phyloP scores from a whole-genome alignment of 2,113 vertebrate genomes.

The Orthonyx spaldingii region DNA sequence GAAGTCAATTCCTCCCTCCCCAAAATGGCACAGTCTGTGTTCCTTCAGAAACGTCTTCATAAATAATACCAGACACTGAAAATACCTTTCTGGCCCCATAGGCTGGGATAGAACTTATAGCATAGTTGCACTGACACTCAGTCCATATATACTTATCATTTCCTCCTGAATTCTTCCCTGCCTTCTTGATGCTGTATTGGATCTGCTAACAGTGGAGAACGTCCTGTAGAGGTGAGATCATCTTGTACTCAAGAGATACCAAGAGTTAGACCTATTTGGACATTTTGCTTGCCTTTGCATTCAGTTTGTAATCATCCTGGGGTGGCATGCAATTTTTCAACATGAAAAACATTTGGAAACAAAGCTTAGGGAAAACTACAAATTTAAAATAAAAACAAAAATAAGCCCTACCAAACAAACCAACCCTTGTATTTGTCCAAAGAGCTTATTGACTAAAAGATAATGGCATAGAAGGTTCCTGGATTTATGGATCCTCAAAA shows the following conservation, averaged over 20 bases:
- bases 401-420: not conserved
- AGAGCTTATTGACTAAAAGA: not conserved
- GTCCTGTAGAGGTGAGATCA: not conserved
- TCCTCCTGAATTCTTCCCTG: not conserved
- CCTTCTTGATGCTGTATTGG: not conserved
- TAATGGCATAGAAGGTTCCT: not conserved
- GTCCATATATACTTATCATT: not conserved
- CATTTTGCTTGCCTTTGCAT: not conserved
- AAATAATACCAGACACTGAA: not conserved
- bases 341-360: not conserved
- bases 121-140: not conserved
- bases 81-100: not conserved
- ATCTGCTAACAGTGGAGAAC: not conserved
- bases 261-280: not conserved
- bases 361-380: not conserved
- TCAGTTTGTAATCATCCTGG: not conserved
- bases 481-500: not conserved
- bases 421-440: not conserved
- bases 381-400: constrained; percentile 5
- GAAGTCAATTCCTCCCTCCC: not conserved
- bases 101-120: not conserved
- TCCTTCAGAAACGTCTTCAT: not conserved
- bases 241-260: not conserved
- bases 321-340: not conserved
- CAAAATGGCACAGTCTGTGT: not conserved